phyloP scores from a whole-genome alignment of 2,797 vertebrate species.

The Helicolenus hilgendorfi region DNA sequence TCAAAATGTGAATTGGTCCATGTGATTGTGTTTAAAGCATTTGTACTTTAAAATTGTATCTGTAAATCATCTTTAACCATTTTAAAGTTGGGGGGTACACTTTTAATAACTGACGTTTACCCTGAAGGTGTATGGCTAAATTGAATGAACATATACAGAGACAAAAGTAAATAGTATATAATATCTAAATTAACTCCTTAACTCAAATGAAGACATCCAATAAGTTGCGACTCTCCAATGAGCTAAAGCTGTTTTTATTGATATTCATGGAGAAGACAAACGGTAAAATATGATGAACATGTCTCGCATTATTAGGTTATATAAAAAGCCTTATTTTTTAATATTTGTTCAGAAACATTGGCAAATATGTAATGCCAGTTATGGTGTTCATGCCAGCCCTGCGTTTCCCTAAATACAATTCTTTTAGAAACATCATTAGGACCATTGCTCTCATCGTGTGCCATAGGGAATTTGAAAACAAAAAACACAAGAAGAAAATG shows the following conservation, averaged over 20 bases:
- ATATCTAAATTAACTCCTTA: background rate
- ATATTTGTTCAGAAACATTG: background rate
- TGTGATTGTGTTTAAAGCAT: background rate
- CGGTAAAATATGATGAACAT: background rate
- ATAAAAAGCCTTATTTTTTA: background rate
- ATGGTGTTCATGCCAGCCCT: background rate
- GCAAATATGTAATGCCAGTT: background rate
- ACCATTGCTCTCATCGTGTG: background rate
- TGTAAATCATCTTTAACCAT: background rate
- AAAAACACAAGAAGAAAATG: background rate
- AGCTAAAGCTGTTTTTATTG: background rate
- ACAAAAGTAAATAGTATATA: background rate
- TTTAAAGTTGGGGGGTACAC: background rate
- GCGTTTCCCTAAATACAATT: background rate
- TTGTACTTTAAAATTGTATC: background rate
- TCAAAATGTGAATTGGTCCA: background rate
- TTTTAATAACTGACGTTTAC: background rate
- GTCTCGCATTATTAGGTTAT: background rate
- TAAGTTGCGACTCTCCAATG: background rate
- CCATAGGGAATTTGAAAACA: background rate
- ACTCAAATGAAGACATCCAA: background rate
- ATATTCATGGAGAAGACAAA: background rate
- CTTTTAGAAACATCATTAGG: background rate
- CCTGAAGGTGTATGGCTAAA: background rate
- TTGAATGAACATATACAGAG: background rate